Evolutionary conservation across 2,888 invertebrate species (phyloP), one percentile per base, ranked within the genome.

Genomic region (Entomobrya proxima): DNA sequence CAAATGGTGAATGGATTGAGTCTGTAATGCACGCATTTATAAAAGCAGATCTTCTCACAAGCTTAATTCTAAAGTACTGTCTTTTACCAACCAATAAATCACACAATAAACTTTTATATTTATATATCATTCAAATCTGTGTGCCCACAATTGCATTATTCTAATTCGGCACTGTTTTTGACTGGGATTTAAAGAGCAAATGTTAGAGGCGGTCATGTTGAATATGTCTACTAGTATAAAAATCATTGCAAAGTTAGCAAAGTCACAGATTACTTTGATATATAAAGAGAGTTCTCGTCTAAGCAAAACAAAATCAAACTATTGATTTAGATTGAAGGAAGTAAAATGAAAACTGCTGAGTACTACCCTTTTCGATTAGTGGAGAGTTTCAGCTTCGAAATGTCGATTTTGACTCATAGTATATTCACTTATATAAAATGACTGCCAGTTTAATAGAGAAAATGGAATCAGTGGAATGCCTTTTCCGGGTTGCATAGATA

Each of bases 291-390:
- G 21, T 27, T 37, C 3, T 24, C 5, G 21, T 6, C 21, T 9
- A 5, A 21, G 21, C 40, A 0, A 64, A 74, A 27, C 13, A 74
- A 74, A 74, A 50, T 11, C 55, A 27, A 55, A 18, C 24, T 27
- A 27, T 7, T n/a, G 58, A 15, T 61, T 61, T 61, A 32, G 15
- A 24, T 55, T 55, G 3, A 24, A 55, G 52, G 7, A 35, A 15
- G 15, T 32, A 9, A 61, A 61, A n/a, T 30, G 32, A 18, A 35
- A 61, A 61, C n/a, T 47, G 50, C 5, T n/a, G 40, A 32, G 18
- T n/a, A 32, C 7, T 58, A 76, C 55, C 47, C 40, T 76, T 67
- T 76, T 58, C 6, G 9, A 37, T 76, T 58, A 76, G n/a, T n/a
- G n/a, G n/a, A 58, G 32, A 52, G 55, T 52, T 76, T 76, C 58